phyloP scores from a whole-genome alignment of 2,113 vertebrate species.

The Coracopsis vasa region DNA sequence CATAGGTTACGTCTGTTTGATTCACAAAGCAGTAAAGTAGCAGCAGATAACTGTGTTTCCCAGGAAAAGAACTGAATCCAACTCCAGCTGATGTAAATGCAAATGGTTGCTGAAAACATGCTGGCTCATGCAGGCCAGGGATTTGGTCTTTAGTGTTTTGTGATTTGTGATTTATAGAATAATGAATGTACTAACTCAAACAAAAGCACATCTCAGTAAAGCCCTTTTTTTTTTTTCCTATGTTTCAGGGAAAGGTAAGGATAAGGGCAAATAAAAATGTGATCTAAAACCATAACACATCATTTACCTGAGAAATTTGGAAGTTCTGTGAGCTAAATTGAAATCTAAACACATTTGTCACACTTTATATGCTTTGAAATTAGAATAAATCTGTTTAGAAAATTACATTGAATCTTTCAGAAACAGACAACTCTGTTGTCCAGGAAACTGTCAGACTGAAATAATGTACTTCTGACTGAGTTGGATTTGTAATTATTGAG shows the following conservation, averaged over 20 bases:
- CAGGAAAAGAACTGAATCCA: neutral
- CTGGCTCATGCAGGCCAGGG: neutral
- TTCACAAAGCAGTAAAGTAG: neutral
- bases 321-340: neutral
- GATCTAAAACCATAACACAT: neutral
- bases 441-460: neutral
- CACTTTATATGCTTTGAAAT: neutral
- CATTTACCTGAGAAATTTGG: neutral
- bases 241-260: rapidly evolving
- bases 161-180: neutral
- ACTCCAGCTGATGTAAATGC: neutral
- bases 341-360: neutral
- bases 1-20: neutral
- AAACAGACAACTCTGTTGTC: neutral
- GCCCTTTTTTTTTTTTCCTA: rapidly evolving
- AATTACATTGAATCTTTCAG: neutral
- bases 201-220: neutral
- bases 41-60: neutral
- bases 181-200: neutral
- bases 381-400: neutral
- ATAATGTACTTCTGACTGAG: neutral
- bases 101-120: neutral
- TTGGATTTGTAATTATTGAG: neutral
- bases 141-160: neutral
- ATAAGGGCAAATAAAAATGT: neutral